phyloP scores from a whole-genome alignment of 2,113 vertebrate genomes.

The Theristicus caerulescens region DNA sequence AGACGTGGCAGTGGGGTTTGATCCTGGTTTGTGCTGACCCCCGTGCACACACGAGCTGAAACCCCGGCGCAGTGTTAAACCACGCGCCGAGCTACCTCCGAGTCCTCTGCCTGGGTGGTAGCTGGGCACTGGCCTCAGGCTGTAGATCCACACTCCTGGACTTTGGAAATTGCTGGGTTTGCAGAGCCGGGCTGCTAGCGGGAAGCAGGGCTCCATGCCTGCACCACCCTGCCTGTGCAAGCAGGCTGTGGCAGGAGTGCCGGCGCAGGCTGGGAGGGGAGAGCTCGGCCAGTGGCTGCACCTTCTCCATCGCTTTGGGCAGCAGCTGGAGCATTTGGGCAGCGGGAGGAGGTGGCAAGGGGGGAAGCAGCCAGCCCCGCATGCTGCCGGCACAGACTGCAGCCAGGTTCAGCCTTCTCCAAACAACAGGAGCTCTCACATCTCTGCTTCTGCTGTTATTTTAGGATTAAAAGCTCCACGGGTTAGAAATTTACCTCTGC shows the following conservation, averaged over 20 bases:
- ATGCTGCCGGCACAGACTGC: background rate
- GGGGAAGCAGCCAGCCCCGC: background rate
- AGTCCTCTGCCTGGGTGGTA: fast-evolving
- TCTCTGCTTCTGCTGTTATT: conserved; percentile 68
- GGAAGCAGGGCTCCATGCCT: background rate
- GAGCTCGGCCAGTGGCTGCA: background rate
- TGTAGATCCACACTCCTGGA: fast-evolving
- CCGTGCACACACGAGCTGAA: fast-evolving
- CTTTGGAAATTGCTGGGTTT: background rate
- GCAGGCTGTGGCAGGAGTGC: background rate
- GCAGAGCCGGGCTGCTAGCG: fast-evolving
- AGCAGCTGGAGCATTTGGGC: background rate
- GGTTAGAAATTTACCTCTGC: conserved; percentile 66
- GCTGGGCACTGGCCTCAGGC: background rate
- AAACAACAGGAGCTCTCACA: background rate
- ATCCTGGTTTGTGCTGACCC: background rate
- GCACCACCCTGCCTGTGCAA: background rate
- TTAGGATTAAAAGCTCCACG: conserved; percentile 64
- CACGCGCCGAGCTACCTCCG: fast-evolving
- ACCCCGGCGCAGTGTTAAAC: background rate
- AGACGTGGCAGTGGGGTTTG: background rate
- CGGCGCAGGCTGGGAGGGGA: background rate
- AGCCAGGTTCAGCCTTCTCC: conserved; percentile 30
- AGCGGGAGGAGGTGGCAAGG: background rate
- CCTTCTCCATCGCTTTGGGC: background rate